phyloP scores from a whole-genome alignment of 2,888 invertebrate species.

The Scrobipalpa costella region DNA sequence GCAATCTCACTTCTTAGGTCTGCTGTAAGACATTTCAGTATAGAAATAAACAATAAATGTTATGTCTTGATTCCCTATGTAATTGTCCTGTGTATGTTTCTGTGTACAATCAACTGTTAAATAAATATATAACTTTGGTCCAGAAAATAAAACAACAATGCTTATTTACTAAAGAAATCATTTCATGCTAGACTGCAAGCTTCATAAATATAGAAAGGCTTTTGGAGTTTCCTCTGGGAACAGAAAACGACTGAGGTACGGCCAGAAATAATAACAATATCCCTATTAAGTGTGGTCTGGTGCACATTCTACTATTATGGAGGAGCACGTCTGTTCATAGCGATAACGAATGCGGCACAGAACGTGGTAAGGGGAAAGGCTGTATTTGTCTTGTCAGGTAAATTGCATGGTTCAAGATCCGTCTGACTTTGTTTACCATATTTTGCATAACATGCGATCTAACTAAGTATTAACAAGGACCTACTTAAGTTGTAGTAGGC shows the following conservation, averaged over 20 bases:
- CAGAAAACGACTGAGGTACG: neutral
- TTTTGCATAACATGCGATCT: no score
- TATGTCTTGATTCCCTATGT: no score
- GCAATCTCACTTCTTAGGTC: no score
- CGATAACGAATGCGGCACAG: constrained; percentile 21
- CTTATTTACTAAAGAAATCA: neutral
- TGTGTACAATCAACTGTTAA: no score
- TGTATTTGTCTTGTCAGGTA: constrained; percentile 14
- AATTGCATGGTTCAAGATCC: neutral
- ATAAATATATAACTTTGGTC: neutral
- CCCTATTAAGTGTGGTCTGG: constrained; percentile 23
- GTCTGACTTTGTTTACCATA: neutral
- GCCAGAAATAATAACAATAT: constrained; percentile 9
- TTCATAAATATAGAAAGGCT: constrained; percentile 13
- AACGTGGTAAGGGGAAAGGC: neutral
- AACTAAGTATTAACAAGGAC: no score
- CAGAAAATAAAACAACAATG: neutral
- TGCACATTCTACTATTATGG: constrained; percentile 20
- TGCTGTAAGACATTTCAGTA: no score
- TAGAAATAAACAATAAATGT: no score
- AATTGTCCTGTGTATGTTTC: no score
- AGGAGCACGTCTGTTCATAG: constrained; percentile 19
- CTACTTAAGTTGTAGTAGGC: no score
- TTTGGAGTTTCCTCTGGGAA: neutral
- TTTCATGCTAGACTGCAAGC: neutral